Base-by-base conservation (phyloP, 2,113 vertebrate genomes). In the Neotoma lepida region DNA sequence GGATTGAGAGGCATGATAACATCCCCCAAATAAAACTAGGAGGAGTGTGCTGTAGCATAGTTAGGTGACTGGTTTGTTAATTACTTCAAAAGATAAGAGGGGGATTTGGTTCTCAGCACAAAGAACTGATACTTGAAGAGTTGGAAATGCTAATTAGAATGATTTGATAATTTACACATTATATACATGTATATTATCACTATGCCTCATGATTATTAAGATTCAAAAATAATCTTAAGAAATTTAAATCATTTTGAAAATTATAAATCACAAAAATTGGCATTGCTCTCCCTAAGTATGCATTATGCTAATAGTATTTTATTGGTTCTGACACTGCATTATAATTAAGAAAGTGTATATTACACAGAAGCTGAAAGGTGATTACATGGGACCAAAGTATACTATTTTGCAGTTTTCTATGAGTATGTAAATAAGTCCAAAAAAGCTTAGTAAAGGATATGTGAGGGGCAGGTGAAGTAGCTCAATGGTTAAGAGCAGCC, bases 291-390 rank as follows among this genome's bases (percentile, higher is more conserved):
- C 51, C 20, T 26, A 39, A 2, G 71, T n/a, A 64, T 35, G 30
- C 6, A n/a, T 15, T 26, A 15, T 54, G 61, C 8, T 20, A 39
- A 3, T 24, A 35, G 56, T 46, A 44, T 0, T 94, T 93, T 90
- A 35, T 88, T 90, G 33, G n/a, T 58, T 95, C 87, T 95, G 33
- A 63, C 81, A 63, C 13, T 80, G 22, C 46, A 14, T 35, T 80
- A 2, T 39, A 61, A 89, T 87, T 22, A 66, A 78, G 54, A n/a
- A n/a, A 13, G 30, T 82, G 7, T 30, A 46, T 44, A 46, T 91
- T 63, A 44, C 9, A 20, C 10, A 76, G 63, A 87, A 89, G 46
- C n/a, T 68, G 76, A 15, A 28, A 94, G 17, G 51, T 74, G 22
- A 9, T 73, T 81, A 58, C 41, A 7, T 74, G 35, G 30, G 4